A percentile compares a stretch with the other conserved stretches of the same genome.
phyloP scores from a whole-genome alignment of 2,113 vertebrate genomes.

The Anolis carolinensis region DNA sequence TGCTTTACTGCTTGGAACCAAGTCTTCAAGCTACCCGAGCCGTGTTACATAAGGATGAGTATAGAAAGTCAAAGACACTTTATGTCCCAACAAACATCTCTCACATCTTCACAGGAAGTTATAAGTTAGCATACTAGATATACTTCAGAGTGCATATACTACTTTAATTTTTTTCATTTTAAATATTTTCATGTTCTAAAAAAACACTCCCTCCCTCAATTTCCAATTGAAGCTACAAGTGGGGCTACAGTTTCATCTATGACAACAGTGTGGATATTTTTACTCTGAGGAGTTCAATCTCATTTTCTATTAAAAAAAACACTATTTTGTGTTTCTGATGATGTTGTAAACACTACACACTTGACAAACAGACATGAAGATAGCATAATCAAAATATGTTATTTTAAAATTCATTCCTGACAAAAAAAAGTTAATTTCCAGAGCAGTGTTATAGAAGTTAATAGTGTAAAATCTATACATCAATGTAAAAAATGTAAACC shows the following conservation, averaged over 20 bases:
- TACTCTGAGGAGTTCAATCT: conserved; percentile 60
- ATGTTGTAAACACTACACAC: conserved; percentile 65
- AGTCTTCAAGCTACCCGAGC: neutral
- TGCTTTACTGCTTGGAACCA: neutral
- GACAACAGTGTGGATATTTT: conserved; percentile 18
- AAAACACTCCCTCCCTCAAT: neutral
- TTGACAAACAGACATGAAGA: conserved; percentile 77
- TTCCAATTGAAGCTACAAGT: conserved; percentile 43
- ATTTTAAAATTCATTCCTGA: conserved; percentile 80
- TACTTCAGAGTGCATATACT: neutral
- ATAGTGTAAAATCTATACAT: conserved; percentile 72
- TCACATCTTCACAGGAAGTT: no score
- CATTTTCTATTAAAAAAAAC: conserved; percentile 77
- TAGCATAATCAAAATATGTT: conserved; percentile 80
- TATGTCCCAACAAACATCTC: neutral
- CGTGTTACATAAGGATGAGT: neutral
- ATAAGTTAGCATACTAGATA: neutral
- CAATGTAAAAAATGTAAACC: conserved; percentile 78
- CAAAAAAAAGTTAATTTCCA: conserved; percentile 73
- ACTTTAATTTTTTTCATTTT: no score
- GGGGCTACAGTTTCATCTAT: conserved; percentile 30
- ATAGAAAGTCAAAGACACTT: neutral
- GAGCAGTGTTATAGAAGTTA: conserved; percentile 77
- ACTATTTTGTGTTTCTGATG: conserved; percentile 61
- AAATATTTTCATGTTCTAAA: no score